Evolutionary conservation across 2,797 vertebrate species (phyloP).

Genomic region (Siniperca obscura): DNA sequence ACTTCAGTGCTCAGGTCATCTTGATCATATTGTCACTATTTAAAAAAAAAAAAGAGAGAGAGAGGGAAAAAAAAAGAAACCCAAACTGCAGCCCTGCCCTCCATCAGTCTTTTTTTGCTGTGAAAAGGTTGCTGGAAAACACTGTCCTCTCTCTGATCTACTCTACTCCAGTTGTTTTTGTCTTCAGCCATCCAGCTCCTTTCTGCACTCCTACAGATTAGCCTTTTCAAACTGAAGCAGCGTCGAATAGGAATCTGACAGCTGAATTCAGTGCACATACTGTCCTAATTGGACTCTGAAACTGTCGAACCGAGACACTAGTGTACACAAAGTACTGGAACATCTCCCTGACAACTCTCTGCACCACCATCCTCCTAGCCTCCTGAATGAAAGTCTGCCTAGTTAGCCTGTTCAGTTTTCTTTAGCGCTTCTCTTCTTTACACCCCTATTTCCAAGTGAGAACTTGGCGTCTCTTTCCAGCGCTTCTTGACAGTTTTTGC

Average conservation of each 20-base stretch:
- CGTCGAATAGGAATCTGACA: conserved; percentile 46
- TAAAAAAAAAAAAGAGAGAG: not conserved
- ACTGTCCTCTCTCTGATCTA: not conserved
- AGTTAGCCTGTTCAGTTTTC: conserved; percentile 5
- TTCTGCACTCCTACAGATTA: conserved; percentile 50
- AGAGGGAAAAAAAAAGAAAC: not conserved
- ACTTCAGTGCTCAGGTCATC: not conserved
- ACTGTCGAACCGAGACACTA: conserved; percentile 52
- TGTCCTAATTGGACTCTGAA: conserved; percentile 73
- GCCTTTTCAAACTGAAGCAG: conserved; percentile 61
- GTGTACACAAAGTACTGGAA: conserved; percentile 40
- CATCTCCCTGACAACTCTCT: conserved; percentile 62
- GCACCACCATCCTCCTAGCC: conserved; percentile 22
- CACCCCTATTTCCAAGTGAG: not conserved
- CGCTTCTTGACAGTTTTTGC: conserved; percentile 8
- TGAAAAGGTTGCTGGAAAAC: conserved; percentile 50
- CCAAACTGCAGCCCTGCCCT: not conserved
- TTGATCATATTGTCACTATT: no score
- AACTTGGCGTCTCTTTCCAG: not conserved
- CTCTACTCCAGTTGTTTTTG: conserved; percentile 38
- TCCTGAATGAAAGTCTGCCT: conserved; percentile 32
- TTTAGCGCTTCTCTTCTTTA: not conserved
- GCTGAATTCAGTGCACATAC: conserved; percentile 64
- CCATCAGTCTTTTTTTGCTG: not conserved
- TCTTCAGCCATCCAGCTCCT: conserved; percentile 35